A percentile compares a stretch with the other conserved stretches of the same genome.
These are phyloP conservation scores for Macheiramphus alcinus DNA, from an alignment of 2,113 vertebrate genomes.

Conservation along the genomic window DNA sequence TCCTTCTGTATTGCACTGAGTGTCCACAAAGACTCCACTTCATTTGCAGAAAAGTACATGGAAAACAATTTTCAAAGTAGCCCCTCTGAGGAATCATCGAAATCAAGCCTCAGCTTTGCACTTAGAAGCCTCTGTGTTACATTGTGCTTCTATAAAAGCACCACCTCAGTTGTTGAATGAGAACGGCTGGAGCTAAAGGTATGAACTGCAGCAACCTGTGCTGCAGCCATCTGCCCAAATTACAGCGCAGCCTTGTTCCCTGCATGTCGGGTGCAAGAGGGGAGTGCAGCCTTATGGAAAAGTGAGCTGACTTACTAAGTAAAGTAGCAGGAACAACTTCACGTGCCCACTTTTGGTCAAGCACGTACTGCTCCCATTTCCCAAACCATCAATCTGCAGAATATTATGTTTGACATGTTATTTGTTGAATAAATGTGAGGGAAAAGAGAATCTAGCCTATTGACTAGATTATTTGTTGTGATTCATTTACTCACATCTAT, in stretches of 20 bases:
- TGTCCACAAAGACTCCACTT: neutral
- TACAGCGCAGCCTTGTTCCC: neutral
- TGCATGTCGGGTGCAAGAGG: rapidly evolving
- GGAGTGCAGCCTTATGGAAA: neutral
- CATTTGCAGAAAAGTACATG: neutral
- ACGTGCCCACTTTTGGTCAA: neutral
- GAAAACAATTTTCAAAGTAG: neutral
- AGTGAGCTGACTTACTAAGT: neutral
- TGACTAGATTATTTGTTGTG: slow-evolving; percentile 15
- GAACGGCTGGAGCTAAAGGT: neutral
- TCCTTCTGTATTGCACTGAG: neutral
- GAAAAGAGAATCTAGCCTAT: neutral
- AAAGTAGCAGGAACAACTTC: neutral
- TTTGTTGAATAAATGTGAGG: neutral
- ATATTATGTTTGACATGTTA: neutral
- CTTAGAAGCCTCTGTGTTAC: neutral
- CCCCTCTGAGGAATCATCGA: neutral
- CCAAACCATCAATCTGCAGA: neutral
- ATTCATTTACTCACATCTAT: neutral
- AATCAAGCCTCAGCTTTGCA: neutral
- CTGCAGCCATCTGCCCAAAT: neutral
- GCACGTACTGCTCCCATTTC: neutral
- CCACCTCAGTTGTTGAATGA: neutral
- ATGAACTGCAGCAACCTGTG: neutral
- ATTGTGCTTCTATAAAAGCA: neutral